Conservation (phyloP, 2,888 invertebrate genomes). For the Parnassius glacialis region DNA sequence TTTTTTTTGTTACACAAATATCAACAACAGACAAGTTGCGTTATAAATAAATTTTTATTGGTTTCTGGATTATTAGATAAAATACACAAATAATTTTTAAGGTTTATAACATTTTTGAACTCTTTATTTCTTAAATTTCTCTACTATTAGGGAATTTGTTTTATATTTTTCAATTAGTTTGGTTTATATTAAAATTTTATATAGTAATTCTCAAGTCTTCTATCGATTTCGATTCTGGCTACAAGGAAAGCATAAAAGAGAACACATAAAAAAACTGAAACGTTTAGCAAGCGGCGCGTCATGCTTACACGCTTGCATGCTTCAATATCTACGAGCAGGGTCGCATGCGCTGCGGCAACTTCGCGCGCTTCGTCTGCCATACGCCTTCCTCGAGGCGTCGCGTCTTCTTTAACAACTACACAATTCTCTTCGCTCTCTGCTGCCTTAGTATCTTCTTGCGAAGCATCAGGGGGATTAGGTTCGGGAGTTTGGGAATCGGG, state of each 20-base stretch:
- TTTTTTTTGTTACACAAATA: too few relatives aligned
- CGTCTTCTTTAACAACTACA: constrained; percentile 75
- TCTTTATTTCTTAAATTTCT: too few relatives aligned
- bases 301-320: constrained; percentile 88
- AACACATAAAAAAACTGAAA: constrained; percentile 36
- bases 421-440: constrained; percentile 59
- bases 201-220: constrained; percentile 3
- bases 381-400: constrained; percentile 67
- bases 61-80: too few relatives aligned
- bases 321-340: constrained; percentile 81
- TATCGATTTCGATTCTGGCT: constrained; percentile 18
- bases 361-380: constrained; percentile 75
- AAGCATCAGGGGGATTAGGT: constrained; percentile 49
- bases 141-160: too few relatives aligned
- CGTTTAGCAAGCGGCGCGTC: constrained; percentile 66
- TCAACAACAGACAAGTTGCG: too few relatives aligned
- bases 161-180: too few relatives aligned
- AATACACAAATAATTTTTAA: too few relatives aligned
- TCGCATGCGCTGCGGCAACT: constrained; percentile 76
- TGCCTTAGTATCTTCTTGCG: constrained; percentile 52
- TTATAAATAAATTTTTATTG: too few relatives aligned
- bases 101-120: too few relatives aligned
- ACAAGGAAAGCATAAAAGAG: constrained; percentile 47
- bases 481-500: constrained; percentile 46
- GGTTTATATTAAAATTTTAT: not conserved